Evolutionary conservation across 2,888 invertebrate genomes (phyloP), one percentile per base, ranked within the genome.

Genomic region (Autographa pulchrina): DNA sequence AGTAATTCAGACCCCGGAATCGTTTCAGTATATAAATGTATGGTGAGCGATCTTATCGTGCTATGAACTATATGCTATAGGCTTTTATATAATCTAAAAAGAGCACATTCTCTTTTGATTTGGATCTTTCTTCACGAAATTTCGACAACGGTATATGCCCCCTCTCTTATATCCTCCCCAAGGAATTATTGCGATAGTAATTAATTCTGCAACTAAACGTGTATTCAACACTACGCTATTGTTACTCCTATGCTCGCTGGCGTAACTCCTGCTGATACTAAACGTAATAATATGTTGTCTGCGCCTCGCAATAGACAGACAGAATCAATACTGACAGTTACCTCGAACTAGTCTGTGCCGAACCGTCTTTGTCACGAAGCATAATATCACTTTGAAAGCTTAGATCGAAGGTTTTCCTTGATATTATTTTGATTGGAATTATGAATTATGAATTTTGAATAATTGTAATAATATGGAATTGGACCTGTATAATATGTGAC

Each of bases 141-240:
- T n/a, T 48, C 48, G n/a, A 6, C 5, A 48, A 48, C 2, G n/a
- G n/a, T n/a, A n/a, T n/a, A n/a, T n/a, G n/a, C n/a, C n/a, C 2
- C n/a, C 48, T 1, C 48, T 48, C 7, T 48, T 48, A 48, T 6
- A 48, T n/a, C 48, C 48, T 48, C 48, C 48, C 41, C 5, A 14
- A n/a, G 48, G n/a, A n/a, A 48, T 48, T 1, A n/a, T 5, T 4
- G 48, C 48, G n/a, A 48, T 48, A 48, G 48, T 48, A 48, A 48
- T 48, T 48, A 48, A 48, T 48, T 48, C 48, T 48, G n/a, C 6
- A 48, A 48, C 48, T n/a, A n/a, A 48, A n/a, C 48, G n/a, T n/a
- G n/a, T 48, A 48, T 48, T 48, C 48, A n/a, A 48, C 48, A n/a
- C n/a, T 48, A 48, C 48, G 48, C n/a, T 48, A 48, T 48, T 48